These are phyloP conservation scores for Lydus trimaculatus DNA, from an alignment of 2,888 invertebrate species.

Conservation along the genomic window DNA sequence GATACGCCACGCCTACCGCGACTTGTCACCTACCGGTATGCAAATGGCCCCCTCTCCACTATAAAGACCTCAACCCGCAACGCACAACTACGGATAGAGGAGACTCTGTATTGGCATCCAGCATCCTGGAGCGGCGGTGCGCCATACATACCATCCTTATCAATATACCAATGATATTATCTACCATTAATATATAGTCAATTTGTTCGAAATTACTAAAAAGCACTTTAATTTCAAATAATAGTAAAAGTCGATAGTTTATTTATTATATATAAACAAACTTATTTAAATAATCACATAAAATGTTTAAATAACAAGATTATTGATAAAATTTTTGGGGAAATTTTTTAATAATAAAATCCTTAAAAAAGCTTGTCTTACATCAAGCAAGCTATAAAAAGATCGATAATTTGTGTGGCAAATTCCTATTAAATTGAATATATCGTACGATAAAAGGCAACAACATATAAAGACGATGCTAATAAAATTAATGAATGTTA, in stretches of 20 bases:
- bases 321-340: not conserved
- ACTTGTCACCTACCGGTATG: constrained; percentile 64
- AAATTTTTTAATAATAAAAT: not conserved
- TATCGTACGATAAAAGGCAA: not conserved
- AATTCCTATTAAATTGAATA: not conserved
- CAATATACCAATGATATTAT: not conserved
- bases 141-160: not conserved
- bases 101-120: constrained; percentile 32
- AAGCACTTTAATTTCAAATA: no score
- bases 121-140: constrained; percentile 15
- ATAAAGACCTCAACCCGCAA: constrained; percentile 33
- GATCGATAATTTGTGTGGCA: not conserved
- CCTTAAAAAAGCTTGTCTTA: not conserved
- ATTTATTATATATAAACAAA: no score
- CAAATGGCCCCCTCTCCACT: constrained; percentile 58
- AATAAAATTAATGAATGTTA: constrained; percentile 4
- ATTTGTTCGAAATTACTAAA: not conserved
- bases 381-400: not conserved
- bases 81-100: constrained; percentile 25
- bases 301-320: not conserved
- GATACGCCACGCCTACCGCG: constrained; percentile 56
- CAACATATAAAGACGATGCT: not conserved
- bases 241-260: no score
- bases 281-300: no score
- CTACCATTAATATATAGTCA: not conserved